A percentile compares a stretch with the other conserved stretches of the same genome.
Evolutionary conservation across 2,797 vertebrate species (phyloP).

Genomic region (Centroberyx gerrardi): DNA sequence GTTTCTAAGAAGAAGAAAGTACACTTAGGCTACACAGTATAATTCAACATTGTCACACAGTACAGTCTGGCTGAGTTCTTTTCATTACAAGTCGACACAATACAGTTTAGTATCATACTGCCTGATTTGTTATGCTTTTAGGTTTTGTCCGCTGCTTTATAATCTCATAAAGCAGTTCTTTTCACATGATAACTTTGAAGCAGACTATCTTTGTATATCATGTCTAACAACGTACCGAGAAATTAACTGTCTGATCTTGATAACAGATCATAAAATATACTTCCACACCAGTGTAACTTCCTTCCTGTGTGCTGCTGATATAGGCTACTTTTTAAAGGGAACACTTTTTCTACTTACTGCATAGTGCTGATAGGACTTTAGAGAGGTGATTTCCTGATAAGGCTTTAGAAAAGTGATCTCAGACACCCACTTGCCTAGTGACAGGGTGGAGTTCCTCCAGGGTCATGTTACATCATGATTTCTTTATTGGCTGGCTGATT

Average conservation of each 20-base stretch:
- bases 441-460: neutral
- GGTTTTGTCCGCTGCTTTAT: neutral
- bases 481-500: neutral
- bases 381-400: conserved; percentile 1
- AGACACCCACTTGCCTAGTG: neutral
- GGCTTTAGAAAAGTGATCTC: neutral
- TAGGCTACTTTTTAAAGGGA: too few species aligned
- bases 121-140: neutral
- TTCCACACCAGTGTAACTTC: conserved; percentile 2
- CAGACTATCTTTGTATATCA: neutral
- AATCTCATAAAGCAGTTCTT: too few species aligned
- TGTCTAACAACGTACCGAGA: neutral
- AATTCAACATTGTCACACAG: neutral
- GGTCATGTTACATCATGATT: conserved; percentile 10
- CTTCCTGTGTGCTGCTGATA: conserved; percentile 8
- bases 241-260: neutral
- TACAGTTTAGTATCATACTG: neutral
- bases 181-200: too few species aligned
- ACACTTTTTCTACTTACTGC: neutral
- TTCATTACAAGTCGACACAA: neutral
- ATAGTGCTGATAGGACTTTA: neutral
- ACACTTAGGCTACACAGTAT: neutral
- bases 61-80: neutral
- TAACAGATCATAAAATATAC: conserved; percentile 12
- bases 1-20: neutral